Percentiles rank a stretch among this genome's conserved stretches.
Evolutionary conservation across 2,113 vertebrate genomes (phyloP).

Genomic region (Phrynosoma platyrhinos): DNA sequence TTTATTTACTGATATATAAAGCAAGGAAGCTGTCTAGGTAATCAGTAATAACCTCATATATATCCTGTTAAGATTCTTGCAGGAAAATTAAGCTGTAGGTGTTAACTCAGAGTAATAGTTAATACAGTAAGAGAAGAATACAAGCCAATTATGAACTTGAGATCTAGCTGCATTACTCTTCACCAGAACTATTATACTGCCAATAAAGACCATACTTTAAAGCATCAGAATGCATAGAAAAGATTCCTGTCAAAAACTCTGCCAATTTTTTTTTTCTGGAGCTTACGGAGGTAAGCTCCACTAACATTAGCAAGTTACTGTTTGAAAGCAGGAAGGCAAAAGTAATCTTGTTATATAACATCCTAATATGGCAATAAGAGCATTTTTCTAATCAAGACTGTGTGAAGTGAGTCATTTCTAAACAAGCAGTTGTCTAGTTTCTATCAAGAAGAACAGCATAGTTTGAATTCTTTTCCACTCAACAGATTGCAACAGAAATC

Average conservation of each 20-base stretch:
- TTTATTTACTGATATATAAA: background rate
- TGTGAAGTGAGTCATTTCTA: background rate
- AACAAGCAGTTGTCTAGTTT: background rate
- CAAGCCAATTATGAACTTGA: background rate
- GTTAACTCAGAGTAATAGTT: background rate
- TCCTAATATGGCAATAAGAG: background rate
- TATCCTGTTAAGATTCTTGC: background rate
- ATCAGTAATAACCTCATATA: background rate
- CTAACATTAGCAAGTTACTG: background rate
- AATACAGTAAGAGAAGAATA: background rate
- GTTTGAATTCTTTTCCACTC: background rate
- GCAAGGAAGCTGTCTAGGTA: accelerated
- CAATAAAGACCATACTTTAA: background rate
- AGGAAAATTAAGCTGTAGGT: no score
- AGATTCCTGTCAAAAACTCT: background rate
- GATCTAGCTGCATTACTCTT: background rate
- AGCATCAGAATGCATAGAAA: background rate
- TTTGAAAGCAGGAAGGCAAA: background rate
- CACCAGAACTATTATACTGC: background rate
- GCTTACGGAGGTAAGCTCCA: background rate
- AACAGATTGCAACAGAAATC: background rate
- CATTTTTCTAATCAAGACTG: background rate
- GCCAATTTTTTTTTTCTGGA: accelerated
- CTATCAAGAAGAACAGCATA: background rate
- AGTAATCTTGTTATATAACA: background rate